phyloP scores from a whole-genome alignment of 2,113 vertebrate genomes.

The Lophotis ruficrista region DNA sequence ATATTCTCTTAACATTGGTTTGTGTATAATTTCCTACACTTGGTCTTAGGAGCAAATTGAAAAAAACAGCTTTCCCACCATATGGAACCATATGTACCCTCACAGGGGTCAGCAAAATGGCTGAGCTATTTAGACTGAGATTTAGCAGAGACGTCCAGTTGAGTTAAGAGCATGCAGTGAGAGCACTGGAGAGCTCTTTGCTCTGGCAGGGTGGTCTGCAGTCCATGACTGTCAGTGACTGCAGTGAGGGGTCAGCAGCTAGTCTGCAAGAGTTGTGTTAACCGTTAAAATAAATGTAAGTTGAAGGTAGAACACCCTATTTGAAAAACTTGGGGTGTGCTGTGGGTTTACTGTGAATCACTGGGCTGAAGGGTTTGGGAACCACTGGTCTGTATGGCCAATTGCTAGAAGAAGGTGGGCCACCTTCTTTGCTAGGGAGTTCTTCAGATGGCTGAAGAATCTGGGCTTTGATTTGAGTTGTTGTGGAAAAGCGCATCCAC shows the following conservation, averaged over 20 bases:
- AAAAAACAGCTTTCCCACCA: background rate
- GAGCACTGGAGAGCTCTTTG: background rate
- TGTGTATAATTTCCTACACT: background rate
- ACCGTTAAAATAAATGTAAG: background rate
- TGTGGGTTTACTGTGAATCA: background rate
- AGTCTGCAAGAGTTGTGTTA: background rate
- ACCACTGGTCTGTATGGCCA: background rate
- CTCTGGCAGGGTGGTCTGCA: conserved; percentile 16
- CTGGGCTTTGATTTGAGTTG: background rate
- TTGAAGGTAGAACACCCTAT: background rate
- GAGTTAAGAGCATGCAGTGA: background rate
- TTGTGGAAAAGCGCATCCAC: background rate
- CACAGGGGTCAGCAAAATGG: background rate
- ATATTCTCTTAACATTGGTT: background rate
- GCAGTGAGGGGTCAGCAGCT: background rate
- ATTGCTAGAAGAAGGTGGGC: background rate
- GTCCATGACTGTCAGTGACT: background rate
- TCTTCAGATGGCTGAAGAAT: background rate
- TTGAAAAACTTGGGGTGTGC: background rate
- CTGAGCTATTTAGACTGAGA: background rate
- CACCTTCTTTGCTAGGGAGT: background rate
- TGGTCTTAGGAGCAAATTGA: background rate
- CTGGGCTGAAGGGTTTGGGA: background rate
- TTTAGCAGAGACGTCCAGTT: background rate
- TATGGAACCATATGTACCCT: background rate